These are phyloP conservation scores for Tetragonisca angustula DNA, from an alignment of 2,888 invertebrate genomes.

Conservation along the genomic window DNA sequence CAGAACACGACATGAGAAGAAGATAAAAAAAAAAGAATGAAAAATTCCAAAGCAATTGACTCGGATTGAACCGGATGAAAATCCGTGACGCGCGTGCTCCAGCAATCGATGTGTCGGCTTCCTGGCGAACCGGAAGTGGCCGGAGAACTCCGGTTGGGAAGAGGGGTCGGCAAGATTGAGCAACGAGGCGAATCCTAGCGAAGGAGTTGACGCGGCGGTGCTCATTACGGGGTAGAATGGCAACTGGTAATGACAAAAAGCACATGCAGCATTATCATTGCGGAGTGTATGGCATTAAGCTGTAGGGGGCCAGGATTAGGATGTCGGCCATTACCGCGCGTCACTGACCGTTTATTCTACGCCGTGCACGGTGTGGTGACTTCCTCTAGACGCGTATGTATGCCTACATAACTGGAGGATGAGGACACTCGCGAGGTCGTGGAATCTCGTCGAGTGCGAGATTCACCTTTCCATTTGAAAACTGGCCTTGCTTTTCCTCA, in stretches of 20 bases:
- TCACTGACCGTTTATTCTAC: slow-evolving; percentile 83
- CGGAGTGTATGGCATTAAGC: slow-evolving; percentile 80
- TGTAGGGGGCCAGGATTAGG: slow-evolving; percentile 84
- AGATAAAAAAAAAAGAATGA: background rate
- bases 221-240: slow-evolving; percentile 75
- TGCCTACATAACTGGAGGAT: slow-evolving; percentile 77
- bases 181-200: slow-evolving; percentile 44
- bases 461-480: slow-evolving; percentile 55
- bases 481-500: background rate
- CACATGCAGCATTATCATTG: slow-evolving; percentile 81
- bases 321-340: slow-evolving; percentile 84
- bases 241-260: slow-evolving; percentile 80
- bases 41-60: rapidly evolving
- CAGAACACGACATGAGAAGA: background rate
- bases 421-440: slow-evolving; percentile 76
- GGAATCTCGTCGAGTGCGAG: slow-evolving; percentile 53
- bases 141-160: background rate
- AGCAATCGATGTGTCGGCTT: background rate
- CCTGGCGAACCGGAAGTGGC: slow-evolving; percentile 16
- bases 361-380: slow-evolving; percentile 79
- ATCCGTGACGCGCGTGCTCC: background rate
- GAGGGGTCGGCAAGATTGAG: slow-evolving; percentile 16
- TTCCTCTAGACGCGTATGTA: slow-evolving; percentile 81
- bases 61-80: background rate
- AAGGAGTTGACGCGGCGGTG: slow-evolving; percentile 65